phyloP scores from a whole-genome alignment of 2,888 invertebrate species.

The Lasius fuliginosus region DNA sequence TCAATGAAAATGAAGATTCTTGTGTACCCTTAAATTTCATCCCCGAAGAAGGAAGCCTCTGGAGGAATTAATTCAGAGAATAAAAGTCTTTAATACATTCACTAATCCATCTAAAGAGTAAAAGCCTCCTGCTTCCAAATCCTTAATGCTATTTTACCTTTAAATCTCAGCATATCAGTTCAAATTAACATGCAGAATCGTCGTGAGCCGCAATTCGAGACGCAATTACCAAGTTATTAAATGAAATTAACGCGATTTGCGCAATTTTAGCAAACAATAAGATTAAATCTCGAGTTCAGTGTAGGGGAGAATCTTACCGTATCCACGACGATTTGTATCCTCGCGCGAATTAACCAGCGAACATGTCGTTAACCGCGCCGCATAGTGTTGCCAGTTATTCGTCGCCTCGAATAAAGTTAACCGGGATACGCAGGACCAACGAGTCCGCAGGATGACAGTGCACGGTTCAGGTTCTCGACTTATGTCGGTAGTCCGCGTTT shows the following conservation, averaged over 20 bases:
- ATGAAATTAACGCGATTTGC: constrained; percentile 24
- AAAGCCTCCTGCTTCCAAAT: constrained; percentile 5
- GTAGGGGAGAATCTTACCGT: neutral
- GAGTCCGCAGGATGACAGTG: constrained; percentile 19
- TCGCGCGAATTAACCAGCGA: constrained; percentile 31
- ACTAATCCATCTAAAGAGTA: neutral
- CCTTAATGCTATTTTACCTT: neutral
- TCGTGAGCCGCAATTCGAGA: neutral
- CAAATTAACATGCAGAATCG: neutral
- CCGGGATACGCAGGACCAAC: constrained; percentile 12
- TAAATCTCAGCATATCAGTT: neutral
- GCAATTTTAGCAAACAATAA: neutral
- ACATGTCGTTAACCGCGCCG: constrained; percentile 31
- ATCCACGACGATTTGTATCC: neutral
- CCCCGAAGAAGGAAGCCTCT: constrained; percentile 12
- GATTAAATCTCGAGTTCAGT: neutral
- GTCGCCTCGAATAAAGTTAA: constrained; percentile 41
- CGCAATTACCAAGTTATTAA: constrained; percentile 3
- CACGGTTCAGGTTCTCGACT: constrained; percentile 33
- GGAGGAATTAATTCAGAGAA: constrained; percentile 33
- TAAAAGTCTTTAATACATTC: neutral
- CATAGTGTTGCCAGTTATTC: constrained; percentile 27
- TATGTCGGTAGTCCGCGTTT: constrained; percentile 31
- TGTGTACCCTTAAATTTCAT: constrained; percentile 5
- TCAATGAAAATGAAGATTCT: neutral